These are phyloP conservation scores for Ypsolopha sequella DNA, from an alignment of 2,888 invertebrate genomes.

Conservation along the genomic window DNA sequence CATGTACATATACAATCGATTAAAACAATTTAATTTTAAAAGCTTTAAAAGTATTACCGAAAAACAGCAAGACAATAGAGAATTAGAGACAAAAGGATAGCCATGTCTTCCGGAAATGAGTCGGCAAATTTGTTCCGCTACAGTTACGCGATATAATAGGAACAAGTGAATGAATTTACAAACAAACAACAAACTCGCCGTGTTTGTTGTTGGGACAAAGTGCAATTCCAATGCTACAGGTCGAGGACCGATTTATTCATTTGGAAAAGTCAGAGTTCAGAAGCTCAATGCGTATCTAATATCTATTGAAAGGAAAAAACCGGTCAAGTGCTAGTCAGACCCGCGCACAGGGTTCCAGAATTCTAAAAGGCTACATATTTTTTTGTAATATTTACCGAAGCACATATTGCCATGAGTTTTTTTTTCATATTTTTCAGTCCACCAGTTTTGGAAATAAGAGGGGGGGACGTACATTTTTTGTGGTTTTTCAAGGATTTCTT, in stretches of 20 bases:
- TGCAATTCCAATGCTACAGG: constrained; percentile 13
- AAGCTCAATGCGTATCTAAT: no score
- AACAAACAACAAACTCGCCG: no score
- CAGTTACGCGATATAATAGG: background rate
- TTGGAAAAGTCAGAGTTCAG: constrained; percentile 9
- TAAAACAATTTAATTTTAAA: background rate
- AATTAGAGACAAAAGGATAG: background rate
- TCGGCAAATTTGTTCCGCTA: constrained; percentile 15
- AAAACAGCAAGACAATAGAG: background rate
- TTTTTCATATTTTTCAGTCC: no score
- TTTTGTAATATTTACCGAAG: no score
- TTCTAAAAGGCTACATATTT: no score
- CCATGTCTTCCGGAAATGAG: constrained; percentile 17
- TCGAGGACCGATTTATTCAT: constrained; percentile 50
- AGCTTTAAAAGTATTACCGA: background rate
- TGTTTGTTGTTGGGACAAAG: constrained; percentile 1
- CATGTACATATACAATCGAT: background rate
- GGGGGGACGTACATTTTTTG: no score
- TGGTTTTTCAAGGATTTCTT: no score
- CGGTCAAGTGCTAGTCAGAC: no score
- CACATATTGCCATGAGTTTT: no score
- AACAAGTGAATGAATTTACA: constrained; percentile 6
- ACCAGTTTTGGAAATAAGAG: no score
- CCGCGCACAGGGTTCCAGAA: no score
- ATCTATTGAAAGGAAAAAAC: no score